Evolutionary conservation across 1,140 invertebrate genomes (phyloP).

Genomic region (Theocolax elegans): DNA sequence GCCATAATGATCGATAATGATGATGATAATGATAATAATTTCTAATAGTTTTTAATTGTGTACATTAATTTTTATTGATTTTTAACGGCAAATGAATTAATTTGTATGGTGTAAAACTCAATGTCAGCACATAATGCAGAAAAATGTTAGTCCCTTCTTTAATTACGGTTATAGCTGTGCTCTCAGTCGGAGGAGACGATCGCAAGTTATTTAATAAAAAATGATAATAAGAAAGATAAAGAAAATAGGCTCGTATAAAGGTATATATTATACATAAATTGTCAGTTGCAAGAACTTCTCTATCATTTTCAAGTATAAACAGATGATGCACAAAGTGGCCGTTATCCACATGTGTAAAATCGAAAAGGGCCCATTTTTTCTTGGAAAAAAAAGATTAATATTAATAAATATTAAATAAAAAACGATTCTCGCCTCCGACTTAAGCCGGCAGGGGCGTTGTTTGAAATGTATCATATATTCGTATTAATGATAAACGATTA

Average conservation of each 20-base stretch:
- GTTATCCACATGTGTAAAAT: slow-evolving; percentile 17
- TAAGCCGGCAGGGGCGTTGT: slow-evolving; percentile 61
- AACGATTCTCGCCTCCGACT: slow-evolving; percentile 58
- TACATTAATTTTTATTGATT: slow-evolving; percentile 63
- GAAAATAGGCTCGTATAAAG: slow-evolving; percentile 27
- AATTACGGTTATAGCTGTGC: slow-evolving; percentile 61
- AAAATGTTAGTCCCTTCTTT: slow-evolving; percentile 64
- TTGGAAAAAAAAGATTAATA: too few species aligned
- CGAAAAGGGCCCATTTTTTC: neutral
- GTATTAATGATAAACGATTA: slow-evolving; percentile 55
- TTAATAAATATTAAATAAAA: too few species aligned
- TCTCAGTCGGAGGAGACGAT: slow-evolving; percentile 61
- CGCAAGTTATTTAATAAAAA: too few species aligned
- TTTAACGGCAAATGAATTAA: slow-evolving; percentile 58
- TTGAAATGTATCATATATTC: slow-evolving; percentile 69
- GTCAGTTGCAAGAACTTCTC: slow-evolving; percentile 14
- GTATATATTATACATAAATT: slow-evolving; percentile 19
- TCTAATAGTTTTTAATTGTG: slow-evolving; percentile 63
- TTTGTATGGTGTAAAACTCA: slow-evolving; percentile 65
- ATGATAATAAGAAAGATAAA: slow-evolving; percentile 3
- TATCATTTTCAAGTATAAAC: slow-evolving; percentile 40
- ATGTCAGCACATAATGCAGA: slow-evolving; percentile 65
- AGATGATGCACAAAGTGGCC: neutral
- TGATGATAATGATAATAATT: too few species aligned
- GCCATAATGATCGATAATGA: slow-evolving; percentile 53